Percentiles rank a stretch among this genome's conserved stretches.
Evolutionary conservation across 1,140 invertebrate species (phyloP).

Genomic region (Trichoplusia ni): DNA sequence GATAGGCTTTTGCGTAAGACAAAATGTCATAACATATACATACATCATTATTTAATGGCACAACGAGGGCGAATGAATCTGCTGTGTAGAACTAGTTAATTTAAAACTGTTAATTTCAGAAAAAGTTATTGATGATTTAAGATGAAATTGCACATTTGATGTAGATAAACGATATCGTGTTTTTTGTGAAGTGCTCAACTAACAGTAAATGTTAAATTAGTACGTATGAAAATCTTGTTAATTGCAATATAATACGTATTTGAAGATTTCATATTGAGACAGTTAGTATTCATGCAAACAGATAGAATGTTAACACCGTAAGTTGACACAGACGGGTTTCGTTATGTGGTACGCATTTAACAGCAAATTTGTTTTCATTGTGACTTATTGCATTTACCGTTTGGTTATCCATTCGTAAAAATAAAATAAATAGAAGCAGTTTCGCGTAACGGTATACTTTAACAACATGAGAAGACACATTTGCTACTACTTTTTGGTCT

Average conservation of each 20-base stretch:
- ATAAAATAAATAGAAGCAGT: constrained; percentile 51
- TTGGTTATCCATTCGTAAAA: constrained; percentile 49
- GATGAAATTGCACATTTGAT: too few species aligned
- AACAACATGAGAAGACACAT: constrained; percentile 9
- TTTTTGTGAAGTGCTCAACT: too few species aligned
- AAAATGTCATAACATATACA: too few species aligned
- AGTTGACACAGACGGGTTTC: constrained; percentile 37
- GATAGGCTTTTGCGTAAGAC: too few species aligned
- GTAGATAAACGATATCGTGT: too few species aligned
- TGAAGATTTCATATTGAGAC: not conserved
- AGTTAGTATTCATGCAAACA: constrained; percentile 23
- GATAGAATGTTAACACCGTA: constrained; percentile 21
- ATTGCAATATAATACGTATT: not conserved
- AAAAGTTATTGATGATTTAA: too few species aligned
- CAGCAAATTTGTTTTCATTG: constrained; percentile 46
- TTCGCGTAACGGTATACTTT: constrained; percentile 45
- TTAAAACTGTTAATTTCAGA: too few species aligned
- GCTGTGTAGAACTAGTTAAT: too few species aligned
- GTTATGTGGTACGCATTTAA: constrained; percentile 32
- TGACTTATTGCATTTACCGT: constrained; percentile 61
- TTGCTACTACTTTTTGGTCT: not conserved
- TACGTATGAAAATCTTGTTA: too few species aligned
- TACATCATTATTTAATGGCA: too few species aligned
- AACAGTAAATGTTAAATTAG: too few species aligned
- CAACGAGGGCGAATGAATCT: too few species aligned